Percentiles rank a stretch among this genome's conserved stretches.
These are phyloP conservation scores for Buceros bicornis DNA, from an alignment of 2,797 vertebrate genomes.

Conservation along the genomic window DNA sequence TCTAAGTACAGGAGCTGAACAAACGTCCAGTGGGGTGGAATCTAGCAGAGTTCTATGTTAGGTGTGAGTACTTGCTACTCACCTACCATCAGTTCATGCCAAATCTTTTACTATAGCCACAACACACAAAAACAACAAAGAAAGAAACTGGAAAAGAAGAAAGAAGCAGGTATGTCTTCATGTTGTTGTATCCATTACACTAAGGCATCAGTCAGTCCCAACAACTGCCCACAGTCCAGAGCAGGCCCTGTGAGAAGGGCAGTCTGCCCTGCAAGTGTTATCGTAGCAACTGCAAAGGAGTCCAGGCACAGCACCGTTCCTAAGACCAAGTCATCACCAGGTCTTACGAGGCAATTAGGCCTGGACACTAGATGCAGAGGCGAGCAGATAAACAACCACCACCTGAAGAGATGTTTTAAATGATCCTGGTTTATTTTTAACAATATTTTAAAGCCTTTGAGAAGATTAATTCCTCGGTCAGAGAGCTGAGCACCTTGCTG, in stretches of 20 bases:
- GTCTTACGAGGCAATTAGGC: conserved; percentile 30
- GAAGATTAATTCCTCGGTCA: conserved; percentile 31
- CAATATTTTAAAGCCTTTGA: conserved; percentile 44
- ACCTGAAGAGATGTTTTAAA: conserved; percentile 46
- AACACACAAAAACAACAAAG: background rate
- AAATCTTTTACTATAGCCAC: background rate
- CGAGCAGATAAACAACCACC: conserved; percentile 8
- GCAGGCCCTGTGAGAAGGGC: background rate
- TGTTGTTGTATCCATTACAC: background rate
- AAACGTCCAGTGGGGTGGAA: background rate
- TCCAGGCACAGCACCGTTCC: background rate
- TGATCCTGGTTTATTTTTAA: conserved; percentile 45
- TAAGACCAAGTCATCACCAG: conserved; percentile 4
- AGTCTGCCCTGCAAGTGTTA: conserved; percentile 18
- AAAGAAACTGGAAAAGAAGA: background rate
- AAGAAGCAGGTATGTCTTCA: background rate
- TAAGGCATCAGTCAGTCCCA: background rate
- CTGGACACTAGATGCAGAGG: background rate
- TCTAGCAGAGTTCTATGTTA: background rate
- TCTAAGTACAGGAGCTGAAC: background rate
- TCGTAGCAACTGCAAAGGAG: conserved; percentile 26
- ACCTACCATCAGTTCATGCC: background rate
- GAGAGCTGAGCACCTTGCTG: background rate
- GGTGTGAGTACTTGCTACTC: background rate
- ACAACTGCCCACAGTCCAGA: background rate